Conservation (phyloP, 2,797 vertebrate species). For the Acrossocheilus wenchowensis region DNA sequence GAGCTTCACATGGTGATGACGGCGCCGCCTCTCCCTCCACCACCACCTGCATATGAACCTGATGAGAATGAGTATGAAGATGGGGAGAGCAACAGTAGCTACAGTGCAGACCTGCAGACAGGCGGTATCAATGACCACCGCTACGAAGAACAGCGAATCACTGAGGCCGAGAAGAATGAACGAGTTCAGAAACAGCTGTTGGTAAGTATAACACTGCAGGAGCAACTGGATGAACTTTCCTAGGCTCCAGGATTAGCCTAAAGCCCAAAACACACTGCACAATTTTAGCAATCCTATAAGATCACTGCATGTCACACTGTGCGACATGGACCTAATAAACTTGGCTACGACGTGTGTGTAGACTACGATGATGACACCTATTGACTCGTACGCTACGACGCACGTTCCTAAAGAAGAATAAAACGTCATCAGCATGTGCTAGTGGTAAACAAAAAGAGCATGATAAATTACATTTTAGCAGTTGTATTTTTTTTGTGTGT, state of each 20-base stretch:
- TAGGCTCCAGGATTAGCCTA: not conserved
- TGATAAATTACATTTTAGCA: too few relatives aligned
- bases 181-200: constrained; percentile 90
- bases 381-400: too few relatives aligned
- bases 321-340: too few relatives aligned
- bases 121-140: constrained; percentile 87
- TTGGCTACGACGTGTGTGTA: too few relatives aligned
- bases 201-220: constrained; percentile 76
- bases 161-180: constrained; percentile 93
- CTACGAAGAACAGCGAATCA: constrained; percentile 88
- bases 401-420: too few relatives aligned
- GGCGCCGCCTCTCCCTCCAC: constrained; percentile 81
- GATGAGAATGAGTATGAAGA: constrained; percentile 83
- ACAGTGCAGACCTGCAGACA: constrained; percentile 86
- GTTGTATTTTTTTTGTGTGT: too few relatives aligned
- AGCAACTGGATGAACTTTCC: not conserved
- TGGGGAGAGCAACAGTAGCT: constrained; percentile 80
- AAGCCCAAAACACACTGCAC: too few relatives aligned
- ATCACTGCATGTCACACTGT: too few relatives aligned
- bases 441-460: too few relatives aligned
- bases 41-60: constrained; percentile 81
- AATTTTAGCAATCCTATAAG: too few relatives aligned
- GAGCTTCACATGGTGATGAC: constrained; percentile 89
- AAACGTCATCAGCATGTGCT: too few relatives aligned
- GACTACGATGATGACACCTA: too few relatives aligned